Conservation (phyloP, 2,888 invertebrate species). For the Dendrolimus pini region DNA sequence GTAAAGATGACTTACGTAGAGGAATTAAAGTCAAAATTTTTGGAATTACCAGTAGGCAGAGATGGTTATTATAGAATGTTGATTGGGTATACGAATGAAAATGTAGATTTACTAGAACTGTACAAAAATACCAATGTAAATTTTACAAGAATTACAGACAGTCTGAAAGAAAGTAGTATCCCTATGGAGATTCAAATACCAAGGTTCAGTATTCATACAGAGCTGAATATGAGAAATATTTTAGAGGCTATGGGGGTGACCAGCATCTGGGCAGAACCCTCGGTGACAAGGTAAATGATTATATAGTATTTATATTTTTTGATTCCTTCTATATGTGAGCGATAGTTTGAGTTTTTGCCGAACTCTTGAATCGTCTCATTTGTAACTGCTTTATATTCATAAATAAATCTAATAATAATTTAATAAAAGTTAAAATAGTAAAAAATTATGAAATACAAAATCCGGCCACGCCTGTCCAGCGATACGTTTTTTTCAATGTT, state of each 20-base stretch:
- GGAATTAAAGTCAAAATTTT: constrained; percentile 6
- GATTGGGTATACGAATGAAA: constrained; percentile 5
- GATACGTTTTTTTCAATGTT: too few species aligned
- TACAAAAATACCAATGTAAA: neutral
- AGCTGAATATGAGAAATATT: constrained; percentile 16
- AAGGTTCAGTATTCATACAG: constrained; percentile 15
- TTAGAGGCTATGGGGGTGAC: constrained; percentile 17
- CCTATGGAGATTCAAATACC: constrained; percentile 23
- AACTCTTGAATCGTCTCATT: too few species aligned
- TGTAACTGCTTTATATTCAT: neutral
- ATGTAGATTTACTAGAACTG: neutral
- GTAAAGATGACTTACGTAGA: constrained; percentile 13
- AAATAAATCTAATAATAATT: too few species aligned
- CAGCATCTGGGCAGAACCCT: constrained; percentile 18
- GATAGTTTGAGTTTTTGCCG: too few species aligned
- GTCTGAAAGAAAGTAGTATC: constrained; percentile 8
- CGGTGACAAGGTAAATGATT: constrained; percentile 15
- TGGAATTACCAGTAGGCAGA: constrained; percentile 19
- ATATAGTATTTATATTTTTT: neutral
- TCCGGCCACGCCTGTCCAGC: too few species aligned
- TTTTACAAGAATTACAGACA: neutral
- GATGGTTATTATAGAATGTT: constrained; percentile 17
- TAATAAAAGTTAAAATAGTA: too few species aligned
- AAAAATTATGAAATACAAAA: too few species aligned
- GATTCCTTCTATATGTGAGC: neutral